Evolutionary conservation across 2,797 vertebrate species (phyloP), one percentile per base, ranked within the genome.

Genomic region (Todus mexicanus): DNA sequence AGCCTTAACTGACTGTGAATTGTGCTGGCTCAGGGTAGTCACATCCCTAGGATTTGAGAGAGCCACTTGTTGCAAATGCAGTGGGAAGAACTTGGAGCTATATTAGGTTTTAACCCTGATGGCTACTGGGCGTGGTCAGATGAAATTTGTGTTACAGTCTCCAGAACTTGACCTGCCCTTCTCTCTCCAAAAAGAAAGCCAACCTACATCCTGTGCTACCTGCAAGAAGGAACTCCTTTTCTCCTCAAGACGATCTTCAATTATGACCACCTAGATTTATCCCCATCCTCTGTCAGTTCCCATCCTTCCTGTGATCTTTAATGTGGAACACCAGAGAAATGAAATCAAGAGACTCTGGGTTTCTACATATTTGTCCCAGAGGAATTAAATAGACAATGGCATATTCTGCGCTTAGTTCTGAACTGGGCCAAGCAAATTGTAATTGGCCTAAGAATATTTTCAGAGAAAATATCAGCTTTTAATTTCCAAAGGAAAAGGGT

Each of bases 371-470:
- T 61, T 29, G 33, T 16, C 38, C 87, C 65, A 43, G 42, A 53
- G 38, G 61, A 72, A 33, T 77, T 78, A 0, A 0, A 51, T 59
- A 70, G 20, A n/a, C n/a, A 60, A 3, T 3, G 2, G 22, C 54
- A 8, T 66, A 48, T 70, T 11, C 21, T 79, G 11, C 26, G 16
- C 18, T 79, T 71, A 14, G 18, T 82, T 74, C 33, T 68, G 27
- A 74, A 26, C 20, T n/a, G 15, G 78, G 19, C 7, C 13, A 7
- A 56, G 4, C 35, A 48, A 70, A 59, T 22, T 59, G 7, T 47
- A 60, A 47, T 26, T 77, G 11, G 10, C 35, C 27, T 37, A 66
- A 87, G 50, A 6, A 31, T 27, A 47, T 72, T 84, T 87, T 78
- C 53, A 71, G 37, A 72, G 23, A 72, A 78, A 80, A 65, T 17